Conservation (phyloP, 2,113 vertebrate genomes). For the Gambusia holbrooki region DNA sequence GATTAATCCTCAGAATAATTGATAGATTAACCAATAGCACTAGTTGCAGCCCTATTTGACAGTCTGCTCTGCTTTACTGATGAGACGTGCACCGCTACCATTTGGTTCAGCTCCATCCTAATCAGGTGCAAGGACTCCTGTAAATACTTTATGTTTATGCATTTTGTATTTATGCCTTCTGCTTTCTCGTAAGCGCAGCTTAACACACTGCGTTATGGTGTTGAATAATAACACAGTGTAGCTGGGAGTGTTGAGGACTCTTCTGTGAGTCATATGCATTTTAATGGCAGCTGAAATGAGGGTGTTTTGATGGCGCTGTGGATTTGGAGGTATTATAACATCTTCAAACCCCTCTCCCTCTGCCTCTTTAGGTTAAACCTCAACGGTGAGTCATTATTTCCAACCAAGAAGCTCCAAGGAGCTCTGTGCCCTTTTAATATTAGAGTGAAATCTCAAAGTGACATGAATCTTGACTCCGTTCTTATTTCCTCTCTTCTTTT, state of each 20-base stretch:
- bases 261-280: slow-evolving; percentile 31
- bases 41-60: no score
- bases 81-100: background rate
- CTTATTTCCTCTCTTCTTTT: slow-evolving; percentile 5
- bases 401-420: slow-evolving; percentile 35
- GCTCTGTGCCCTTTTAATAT: slow-evolving; percentile 57
- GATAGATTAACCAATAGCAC: no score
- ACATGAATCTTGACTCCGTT: slow-evolving; percentile 54
- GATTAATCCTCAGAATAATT: no score
- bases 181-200: slow-evolving; percentile 23
- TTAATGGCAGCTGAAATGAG: slow-evolving; percentile 37
- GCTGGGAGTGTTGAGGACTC: slow-evolving; percentile 20
- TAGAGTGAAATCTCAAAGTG: slow-evolving; percentile 49
- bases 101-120: slow-evolving; percentile 14
- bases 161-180: slow-evolving; percentile 28
- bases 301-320: slow-evolving; percentile 34
- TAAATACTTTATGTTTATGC: slow-evolving; percentile 34
- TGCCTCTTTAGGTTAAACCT: slow-evolving; percentile 39
- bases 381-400: slow-evolving; percentile 55
- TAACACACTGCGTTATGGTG: slow-evolving; percentile 28
- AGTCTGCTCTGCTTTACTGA: background rate
- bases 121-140: slow-evolving; percentile 19
- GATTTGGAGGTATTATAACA: slow-evolving; percentile 38
- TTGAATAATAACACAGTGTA: slow-evolving; percentile 22
- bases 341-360: slow-evolving; percentile 4